Evolutionary conservation across 2,113 vertebrate genomes (phyloP), one percentile per base, ranked within the genome.

Genomic region (Arenaria interpres): DNA sequence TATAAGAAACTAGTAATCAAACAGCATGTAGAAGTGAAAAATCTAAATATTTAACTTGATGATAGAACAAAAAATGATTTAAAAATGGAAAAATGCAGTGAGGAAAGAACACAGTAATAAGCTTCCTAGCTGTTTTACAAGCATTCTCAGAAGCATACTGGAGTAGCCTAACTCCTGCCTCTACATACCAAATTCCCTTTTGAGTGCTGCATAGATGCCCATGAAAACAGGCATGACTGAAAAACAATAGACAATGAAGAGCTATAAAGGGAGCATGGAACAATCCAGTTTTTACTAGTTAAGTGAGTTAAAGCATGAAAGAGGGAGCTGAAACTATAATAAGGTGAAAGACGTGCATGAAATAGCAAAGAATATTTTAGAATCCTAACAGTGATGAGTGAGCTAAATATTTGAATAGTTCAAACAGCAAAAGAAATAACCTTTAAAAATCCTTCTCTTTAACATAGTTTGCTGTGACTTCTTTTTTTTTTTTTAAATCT

Each of bases 271-370:
- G 45, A 92, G 56, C 83, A 85, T 66, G 57, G 88, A 93, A 64
- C 89, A 93, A 95, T 89, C 63, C 89, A 53, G 60, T 88, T 97
- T 84, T 94, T 94, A 56, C 63, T 88, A 72, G 57, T 69, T 92
- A 92, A 95, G 89, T 92, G 74, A 91, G 45, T 94, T 89, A 92
- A 87, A 97, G 76, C 77, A 92, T 96, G 82, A 96, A 95, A 84
- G 71, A 86, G 35, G 75, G 66, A 90, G 62, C 66, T 80, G 87
- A 89, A 85, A 50, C n/a, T 91, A 50, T 86, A 94, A 91, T 85
- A 56, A 90, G 35, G 43, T 85, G 50, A 89, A 93, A 93, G 77
- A 84, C 1, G 6, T 90, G 63, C 12, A 62, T 91, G 73, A 95
- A 93, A 83, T 71, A 92, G 18, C 21, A 93, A 92, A 54, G 73